Base-by-base conservation (phyloP, 2,888 invertebrate genomes). In the Himalopsyche tibetana region DNA sequence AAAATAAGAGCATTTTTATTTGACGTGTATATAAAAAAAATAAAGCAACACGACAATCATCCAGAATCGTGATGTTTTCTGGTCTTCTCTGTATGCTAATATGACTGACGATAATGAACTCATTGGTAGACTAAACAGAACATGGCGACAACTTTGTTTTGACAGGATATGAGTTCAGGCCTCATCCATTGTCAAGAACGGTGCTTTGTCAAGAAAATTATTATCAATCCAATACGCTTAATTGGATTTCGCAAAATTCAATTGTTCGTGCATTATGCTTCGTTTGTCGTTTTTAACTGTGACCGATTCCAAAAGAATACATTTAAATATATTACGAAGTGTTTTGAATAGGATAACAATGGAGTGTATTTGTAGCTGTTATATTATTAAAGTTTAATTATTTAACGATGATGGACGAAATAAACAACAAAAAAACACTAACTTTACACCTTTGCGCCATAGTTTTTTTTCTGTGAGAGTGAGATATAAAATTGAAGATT, bases 241-340 rank as follows among this genome's bases (percentile, higher is more conserved):
- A 74, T 74, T 74, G 74, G 36, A 74, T 74, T 74, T 74, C 74
- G 74, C 74, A 12, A 74, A 74, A 74, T 74, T 74, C 74, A 74
- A 74, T 74, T 74, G 74, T 74, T 74, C 36, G 5, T 12, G 5
- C 19, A 74, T 74, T 36, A 74, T 36, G 74, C 74, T 74, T 74
- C 74, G 74, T 38, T 74, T 74, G 74, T 74, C 74, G 74, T 74
- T 74, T 28, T 74, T 12, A 74, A 36, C 36, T 74, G 36, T 36
- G 15, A 5, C 36, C 36, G 74, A 36, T 15, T 19, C 28, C 36
- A 74, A 74, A 74, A 74, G 74, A 74, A 74, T 74, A 36, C 74
- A 74, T 74, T 74, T 38, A 12, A 74, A 74, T 74, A 36, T 36
- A 74, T 74, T 74, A 74, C 15, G 15, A 74, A 36, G 74, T 63